Percentiles rank a stretch among this genome's conserved stretches.
Conservation (phyloP, 2,113 vertebrate species). For the Albula goreensis region DNA sequence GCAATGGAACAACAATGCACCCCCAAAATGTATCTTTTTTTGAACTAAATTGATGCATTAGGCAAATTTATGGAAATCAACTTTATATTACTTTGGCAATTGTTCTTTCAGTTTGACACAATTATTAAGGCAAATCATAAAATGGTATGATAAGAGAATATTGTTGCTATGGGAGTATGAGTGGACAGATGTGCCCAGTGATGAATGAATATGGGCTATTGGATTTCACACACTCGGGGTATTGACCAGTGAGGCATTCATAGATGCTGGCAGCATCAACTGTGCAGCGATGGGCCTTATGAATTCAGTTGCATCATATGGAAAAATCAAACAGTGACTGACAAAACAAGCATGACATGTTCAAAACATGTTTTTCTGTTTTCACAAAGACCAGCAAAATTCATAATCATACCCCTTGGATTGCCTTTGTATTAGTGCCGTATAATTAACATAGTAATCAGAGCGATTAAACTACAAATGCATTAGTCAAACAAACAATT, state of each 20-base stretch:
- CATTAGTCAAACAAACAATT: neutral
- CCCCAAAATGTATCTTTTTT: constrained; percentile 63
- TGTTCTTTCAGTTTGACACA: constrained; percentile 67
- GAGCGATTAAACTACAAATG: neutral
- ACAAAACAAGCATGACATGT: neutral
- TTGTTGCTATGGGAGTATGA: constrained; percentile 45
- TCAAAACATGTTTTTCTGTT: neutral
- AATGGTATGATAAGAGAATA: constrained; percentile 46
- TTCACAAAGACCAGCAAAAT: neutral
- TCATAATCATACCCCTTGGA: neutral
- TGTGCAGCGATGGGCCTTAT: neutral
- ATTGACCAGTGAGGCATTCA: neutral
- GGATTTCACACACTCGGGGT: neutral
- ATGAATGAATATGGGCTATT: neutral
- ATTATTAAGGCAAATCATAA: constrained; percentile 56
- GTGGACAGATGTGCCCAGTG: neutral
- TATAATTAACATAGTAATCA: neutral
- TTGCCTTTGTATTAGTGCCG: neutral
- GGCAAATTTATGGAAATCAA: constrained; percentile 78
- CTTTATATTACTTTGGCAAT: constrained; percentile 62
- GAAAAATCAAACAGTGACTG: neutral
- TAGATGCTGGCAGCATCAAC: neutral
- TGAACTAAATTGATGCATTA: constrained; percentile 71
- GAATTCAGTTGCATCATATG: neutral
- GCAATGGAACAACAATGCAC: constrained; percentile 61